Base-by-base conservation (phyloP, 2,888 invertebrate species). In the Tortricodes alternella region DNA sequence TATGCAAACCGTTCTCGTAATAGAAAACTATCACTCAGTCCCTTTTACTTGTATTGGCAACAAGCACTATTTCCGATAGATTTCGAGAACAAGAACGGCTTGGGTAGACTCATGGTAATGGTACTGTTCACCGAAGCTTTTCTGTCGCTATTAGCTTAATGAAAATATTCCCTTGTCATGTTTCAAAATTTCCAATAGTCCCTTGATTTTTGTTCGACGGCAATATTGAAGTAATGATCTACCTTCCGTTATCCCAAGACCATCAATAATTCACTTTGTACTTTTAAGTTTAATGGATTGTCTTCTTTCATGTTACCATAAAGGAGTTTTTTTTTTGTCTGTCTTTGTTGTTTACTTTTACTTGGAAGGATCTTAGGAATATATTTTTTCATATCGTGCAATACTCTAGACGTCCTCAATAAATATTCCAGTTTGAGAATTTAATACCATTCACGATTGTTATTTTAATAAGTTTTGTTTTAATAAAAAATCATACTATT, bases 271-370 rank as follows among this genome's bases (percentile, higher is more conserved):
- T 48, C 24, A 41, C 34, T 55, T 55, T 34, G 34, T 34, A 35
- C 18, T 32, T 39, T 46, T 27, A 39, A 48, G 34, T 55, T 46
- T 29, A 55, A 41, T 55, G 53, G 34, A 48, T 55, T 48, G 46
- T 13, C 34, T 19, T 11, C 44, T 46, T 53, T 46, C 18, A 38
- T 32, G 21, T 39, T 32, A 23, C 16, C 4, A 29, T 35, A 37
- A 24, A 18, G 38, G 9, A n/a, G 21, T 1, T 29, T 38, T 49
- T 23, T 3, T 29, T 38, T 49, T 23, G 2, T 38, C 24, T 24
- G 19, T 49, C 13, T 41, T 49, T 49, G 27, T 19, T 19, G 46
- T 29, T 15, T 13, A 11, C 34, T 21, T 44, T 34, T 18, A 3
- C 32, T 34, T 34, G 1, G 23, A 0, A 15, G 7, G 19, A 21